Base-by-base conservation (phyloP, 2,113 vertebrate genomes). In the Notothenia coriiceps region DNA sequence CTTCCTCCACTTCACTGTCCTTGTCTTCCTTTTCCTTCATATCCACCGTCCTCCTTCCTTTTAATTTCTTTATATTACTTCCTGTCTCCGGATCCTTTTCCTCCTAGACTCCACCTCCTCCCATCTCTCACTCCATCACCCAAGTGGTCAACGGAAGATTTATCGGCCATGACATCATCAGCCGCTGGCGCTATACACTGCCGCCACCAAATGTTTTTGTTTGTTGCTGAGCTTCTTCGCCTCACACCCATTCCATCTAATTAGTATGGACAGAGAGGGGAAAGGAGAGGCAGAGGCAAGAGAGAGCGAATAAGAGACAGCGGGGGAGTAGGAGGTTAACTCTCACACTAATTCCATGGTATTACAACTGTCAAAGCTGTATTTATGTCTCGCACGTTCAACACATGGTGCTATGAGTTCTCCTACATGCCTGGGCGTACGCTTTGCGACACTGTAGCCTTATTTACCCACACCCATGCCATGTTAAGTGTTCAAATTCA, bases 161-260 rank as follows among this genome's bases (percentile, higher is more conserved):
- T 88, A 86, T 83, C 25, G 20, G 22, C 79, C 54, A 64, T 89
- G 84, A 89, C 83, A 82, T 88, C 86, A 89, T 69, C 59, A n/a
- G 40, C 77, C 4, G 61, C 20, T 74, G 84, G 80, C 63, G 33
- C 61, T 44, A 40, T 40, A 22, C 72, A 35, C 68, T 50, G 13
- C 60, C 6, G 29, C 79, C 63, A 69, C 77, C 52, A 54, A 77
- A 66, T 54, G 67, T 86, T 84, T 77, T 40, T 44, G 50, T 43
- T 61, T 15, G 63, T 82, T 59, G 55, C 35, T 5, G 60, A 68
- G 68, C 29, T 56, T 82, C 57, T 66, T 52, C 61, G 51, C 57
- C 49, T 66, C 79, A 66, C 81, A 73, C 49, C 44, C 47, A 52
- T 56, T 72, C 66, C 40, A 65, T 75, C 62, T 80, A 60, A 78